Base-by-base conservation (phyloP, 2,113 vertebrate genomes). In the Lampris incognitus region DNA sequence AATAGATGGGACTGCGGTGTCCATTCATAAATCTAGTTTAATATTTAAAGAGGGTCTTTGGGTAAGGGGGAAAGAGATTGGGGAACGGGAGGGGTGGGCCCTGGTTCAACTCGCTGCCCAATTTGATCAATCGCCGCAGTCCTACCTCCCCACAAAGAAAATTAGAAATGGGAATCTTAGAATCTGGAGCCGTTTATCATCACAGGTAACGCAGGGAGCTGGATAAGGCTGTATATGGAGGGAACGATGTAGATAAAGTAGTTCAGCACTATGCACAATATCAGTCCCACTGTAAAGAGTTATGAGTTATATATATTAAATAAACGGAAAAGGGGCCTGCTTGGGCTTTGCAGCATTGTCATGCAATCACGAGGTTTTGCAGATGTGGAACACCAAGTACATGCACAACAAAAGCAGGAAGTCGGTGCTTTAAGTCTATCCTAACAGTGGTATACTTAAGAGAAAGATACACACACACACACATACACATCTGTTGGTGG, bases 81-180 rank as follows among this genome's bases (percentile, higher is more conserved):
- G 51, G 52, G 77, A 64, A 55, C 62, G 58, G 37, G 51, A 41
- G 66, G 62, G 81, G 74, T 83, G 69, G 74, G 89, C 84, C 86
- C 61, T 83, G 67, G 83, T 86, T 91, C 74, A 90, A 91, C 86
- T 90, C 72, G 76, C 92, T 90, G 87, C 92, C 92, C 91, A 84
- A 87, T 88, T 92, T 94, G 93, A 95, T 95, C 92, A 93, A 94
- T 94, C 83, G 91, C 90, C 84, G 82, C 69, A 79, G 90, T 90
- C 91, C 92, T 93, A 93, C 92, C 94, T 93, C 91, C 89, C 88
- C 85, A 87, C 93, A 93, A 88, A 80, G 92, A 94, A 93, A 94
- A 95, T 95, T 94, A 94, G 92, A 94, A 94, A 93, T 91, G 90
- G 91, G 92, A 94, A 92, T 94, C 92, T 90, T 91, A 91, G 91